Conservation (phyloP, 1,140 invertebrate genomes). For the Scylla paramamosain region DNA sequence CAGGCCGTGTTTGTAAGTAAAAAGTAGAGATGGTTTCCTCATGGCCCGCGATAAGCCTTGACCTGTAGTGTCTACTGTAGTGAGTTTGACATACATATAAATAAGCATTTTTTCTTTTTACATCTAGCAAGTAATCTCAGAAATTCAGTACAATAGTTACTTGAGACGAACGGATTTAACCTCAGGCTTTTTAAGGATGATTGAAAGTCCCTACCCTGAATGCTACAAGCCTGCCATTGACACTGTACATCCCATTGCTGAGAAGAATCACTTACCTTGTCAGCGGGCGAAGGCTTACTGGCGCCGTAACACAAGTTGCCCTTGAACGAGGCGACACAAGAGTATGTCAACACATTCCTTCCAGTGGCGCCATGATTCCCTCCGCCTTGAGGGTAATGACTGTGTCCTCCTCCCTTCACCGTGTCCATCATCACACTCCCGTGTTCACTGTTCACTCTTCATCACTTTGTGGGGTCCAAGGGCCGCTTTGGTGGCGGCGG, state of each 20-base stretch:
- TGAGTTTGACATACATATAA: neutral
- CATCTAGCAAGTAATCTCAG: too few relatives aligned
- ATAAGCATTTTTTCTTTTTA: too few relatives aligned
- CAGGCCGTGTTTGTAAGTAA: neutral
- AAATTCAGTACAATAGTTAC: too few relatives aligned
- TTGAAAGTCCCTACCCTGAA: neutral
- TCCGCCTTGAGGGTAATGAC: neutral
- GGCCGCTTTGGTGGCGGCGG: neutral
- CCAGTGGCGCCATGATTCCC: conserved; percentile 43
- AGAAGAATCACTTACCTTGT: conserved; percentile 37
- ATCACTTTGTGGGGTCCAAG: neutral
- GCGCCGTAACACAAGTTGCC: neutral
- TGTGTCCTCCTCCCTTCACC: neutral
- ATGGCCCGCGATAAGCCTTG: neutral
- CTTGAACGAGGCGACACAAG: conserved; percentile 17
- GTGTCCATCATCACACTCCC: conserved; percentile 30
- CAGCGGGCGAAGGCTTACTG: neutral
- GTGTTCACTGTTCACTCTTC: conserved; percentile 56
- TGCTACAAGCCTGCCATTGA: neutral
- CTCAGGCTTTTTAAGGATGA: neutral
- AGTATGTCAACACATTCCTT: conserved; percentile 40
- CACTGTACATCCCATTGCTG: neutral
- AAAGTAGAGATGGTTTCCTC: neutral
- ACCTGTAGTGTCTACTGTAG: neutral
- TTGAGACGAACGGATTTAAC: neutral